Percentiles rank a stretch among this genome's conserved stretches.
Conservation (phyloP, 2,888 invertebrate genomes). For the Diarsia brunnea region DNA sequence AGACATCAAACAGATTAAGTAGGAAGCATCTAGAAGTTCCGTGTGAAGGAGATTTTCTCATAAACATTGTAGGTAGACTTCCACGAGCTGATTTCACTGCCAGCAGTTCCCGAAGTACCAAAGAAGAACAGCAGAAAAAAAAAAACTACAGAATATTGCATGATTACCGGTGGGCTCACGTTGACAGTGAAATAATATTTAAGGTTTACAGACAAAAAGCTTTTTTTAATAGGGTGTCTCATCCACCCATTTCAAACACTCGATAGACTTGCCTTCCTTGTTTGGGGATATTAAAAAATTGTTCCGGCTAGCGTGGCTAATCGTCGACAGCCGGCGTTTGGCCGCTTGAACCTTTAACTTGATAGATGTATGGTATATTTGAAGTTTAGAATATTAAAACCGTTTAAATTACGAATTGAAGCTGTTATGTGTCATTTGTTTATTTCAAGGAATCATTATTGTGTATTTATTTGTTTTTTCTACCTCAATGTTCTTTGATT, state of each 20-base stretch:
- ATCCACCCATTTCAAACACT: constrained; percentile 77
- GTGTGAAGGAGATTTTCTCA: not conserved
- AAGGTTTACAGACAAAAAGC: not conserved
- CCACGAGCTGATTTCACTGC: not conserved
- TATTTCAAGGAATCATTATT: not conserved
- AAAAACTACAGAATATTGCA: not conserved
- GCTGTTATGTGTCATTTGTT: not conserved
- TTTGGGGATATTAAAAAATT: constrained; percentile 91
- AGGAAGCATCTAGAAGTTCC: not conserved
- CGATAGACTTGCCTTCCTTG: constrained; percentile 83
- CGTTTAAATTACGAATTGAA: not conserved
- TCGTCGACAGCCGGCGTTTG: constrained; percentile 86
- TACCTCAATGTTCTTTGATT: not conserved
- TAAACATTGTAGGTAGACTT: not conserved
- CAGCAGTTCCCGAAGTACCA: not conserved
- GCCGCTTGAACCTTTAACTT: constrained; percentile 65
- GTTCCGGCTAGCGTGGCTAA: constrained; percentile 91
- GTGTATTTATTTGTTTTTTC: not conserved
- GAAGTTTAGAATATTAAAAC: constrained; percentile 67
- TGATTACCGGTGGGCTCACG: not conserved
- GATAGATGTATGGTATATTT: constrained; percentile 52
- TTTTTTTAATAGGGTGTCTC: constrained; percentile 15
- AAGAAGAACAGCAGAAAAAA: not conserved
- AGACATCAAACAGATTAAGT: no score
- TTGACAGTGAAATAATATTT: not conserved